Percentiles rank a stretch among this genome's conserved stretches.
Evolutionary conservation across 2,888 invertebrate species (phyloP).

Genomic region (Acronicta alni): DNA sequence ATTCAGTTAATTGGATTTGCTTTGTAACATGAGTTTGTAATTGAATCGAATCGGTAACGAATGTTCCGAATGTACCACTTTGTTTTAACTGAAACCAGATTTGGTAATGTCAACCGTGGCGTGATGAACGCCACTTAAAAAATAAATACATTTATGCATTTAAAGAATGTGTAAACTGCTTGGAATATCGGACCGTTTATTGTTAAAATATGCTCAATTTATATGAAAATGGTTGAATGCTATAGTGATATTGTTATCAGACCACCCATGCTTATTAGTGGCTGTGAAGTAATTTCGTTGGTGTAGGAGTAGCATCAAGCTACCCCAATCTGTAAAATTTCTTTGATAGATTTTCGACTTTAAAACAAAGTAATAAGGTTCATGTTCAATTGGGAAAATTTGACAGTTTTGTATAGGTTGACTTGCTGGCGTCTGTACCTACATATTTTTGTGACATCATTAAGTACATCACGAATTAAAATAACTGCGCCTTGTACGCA

Average conservation of each 20-base stretch:
- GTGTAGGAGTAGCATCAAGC: neutral
- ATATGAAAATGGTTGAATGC: neutral
- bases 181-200: constrained; percentile 3
- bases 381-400: too few species aligned
- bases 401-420: too few species aligned
- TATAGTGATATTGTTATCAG: constrained; percentile 2
- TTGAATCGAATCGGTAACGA: constrained; percentile 77
- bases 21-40: constrained; percentile 80
- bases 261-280: constrained; percentile 11
- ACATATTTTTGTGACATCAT: constrained; percentile 1
- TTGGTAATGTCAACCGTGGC: constrained; percentile 59
- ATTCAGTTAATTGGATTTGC: constrained; percentile 70
- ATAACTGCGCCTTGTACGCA: neutral
- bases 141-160: constrained; percentile 28
- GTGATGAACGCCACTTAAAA: constrained; percentile 41
- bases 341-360: too few species aligned
- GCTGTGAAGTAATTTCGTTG: neutral
- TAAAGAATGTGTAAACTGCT: constrained; percentile 13
- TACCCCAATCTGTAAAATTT: too few species aligned
- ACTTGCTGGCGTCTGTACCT: too few species aligned
- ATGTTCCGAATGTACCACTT: constrained; percentile 63
- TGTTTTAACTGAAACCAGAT: constrained; percentile 66
- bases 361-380: too few species aligned
- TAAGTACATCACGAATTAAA: constrained; percentile 5
- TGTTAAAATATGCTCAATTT: constrained; percentile 15